phyloP scores from a whole-genome alignment of 2,888 invertebrate genomes.

The Conistra vaccinii region DNA sequence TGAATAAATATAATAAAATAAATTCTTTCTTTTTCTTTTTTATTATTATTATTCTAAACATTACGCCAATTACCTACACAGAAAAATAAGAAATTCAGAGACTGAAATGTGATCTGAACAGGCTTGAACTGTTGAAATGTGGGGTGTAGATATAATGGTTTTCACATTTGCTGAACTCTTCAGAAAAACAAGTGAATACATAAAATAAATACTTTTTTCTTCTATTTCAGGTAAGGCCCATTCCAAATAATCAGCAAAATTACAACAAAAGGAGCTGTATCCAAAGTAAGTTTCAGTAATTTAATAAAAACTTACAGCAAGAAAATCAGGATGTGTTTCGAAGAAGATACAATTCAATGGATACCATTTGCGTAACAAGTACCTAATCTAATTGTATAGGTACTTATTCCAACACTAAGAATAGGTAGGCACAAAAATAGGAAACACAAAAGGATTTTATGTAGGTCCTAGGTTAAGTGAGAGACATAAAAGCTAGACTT shows the following conservation, averaged over 20 bases:
- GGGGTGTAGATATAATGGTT: background rate
- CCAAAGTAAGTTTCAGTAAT: constrained; percentile 17
- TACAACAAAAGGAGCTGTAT: background rate
- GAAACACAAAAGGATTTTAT: constrained; percentile 38
- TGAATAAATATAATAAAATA: too few relatives aligned
- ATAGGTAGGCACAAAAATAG: background rate
- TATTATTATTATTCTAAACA: too few relatives aligned
- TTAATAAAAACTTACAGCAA: background rate
- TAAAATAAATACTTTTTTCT: background rate
- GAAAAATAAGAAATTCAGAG: too few relatives aligned
- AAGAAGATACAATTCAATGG: background rate
- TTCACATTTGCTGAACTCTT: background rate
- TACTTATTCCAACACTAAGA: constrained; percentile 1
- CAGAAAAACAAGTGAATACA: background rate
- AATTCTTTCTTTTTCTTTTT: too few relatives aligned
- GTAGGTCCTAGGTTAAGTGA: background rate
- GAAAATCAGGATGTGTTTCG: background rate
- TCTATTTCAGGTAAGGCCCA: constrained; percentile 33
- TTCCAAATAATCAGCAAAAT: background rate
- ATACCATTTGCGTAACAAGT: background rate
- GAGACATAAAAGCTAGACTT: constrained; percentile 20
- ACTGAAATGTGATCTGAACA: background rate
- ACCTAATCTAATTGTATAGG: background rate
- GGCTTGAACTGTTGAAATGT: background rate
- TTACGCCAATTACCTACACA: too few relatives aligned